phyloP scores from a whole-genome alignment of 2,797 vertebrate species.

The Chaenodraco wilsoni region DNA sequence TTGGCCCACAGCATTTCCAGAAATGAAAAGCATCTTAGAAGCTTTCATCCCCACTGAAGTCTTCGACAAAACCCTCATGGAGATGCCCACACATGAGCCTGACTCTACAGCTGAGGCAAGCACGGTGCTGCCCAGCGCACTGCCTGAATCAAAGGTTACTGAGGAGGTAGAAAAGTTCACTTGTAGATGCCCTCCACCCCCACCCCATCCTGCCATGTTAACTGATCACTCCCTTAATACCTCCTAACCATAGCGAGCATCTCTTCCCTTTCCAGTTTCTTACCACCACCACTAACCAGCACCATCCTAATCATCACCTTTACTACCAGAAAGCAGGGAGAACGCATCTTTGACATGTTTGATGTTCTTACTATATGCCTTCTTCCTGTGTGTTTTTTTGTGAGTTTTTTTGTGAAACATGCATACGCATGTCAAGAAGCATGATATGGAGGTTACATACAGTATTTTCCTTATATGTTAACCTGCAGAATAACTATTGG shows the following conservation, averaged over 20 bases:
- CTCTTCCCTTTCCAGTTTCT: constrained; percentile 35
- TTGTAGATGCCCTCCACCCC: constrained; percentile 39
- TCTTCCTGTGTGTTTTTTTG: constrained; percentile 15
- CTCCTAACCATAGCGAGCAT: constrained; percentile 72
- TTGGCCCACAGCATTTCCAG: constrained; percentile 48
- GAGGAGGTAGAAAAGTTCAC: constrained; percentile 74
- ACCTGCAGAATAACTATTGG: constrained; percentile 1
- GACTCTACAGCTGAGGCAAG: constrained; percentile 64
- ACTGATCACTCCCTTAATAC: constrained; percentile 63
- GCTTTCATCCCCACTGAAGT: constrained; percentile 36
- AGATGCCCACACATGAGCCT: constrained; percentile 74
- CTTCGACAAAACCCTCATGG: constrained; percentile 49
- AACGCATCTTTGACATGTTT: constrained; percentile 13
- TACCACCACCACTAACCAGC: constrained; percentile 70
- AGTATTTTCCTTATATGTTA: neutral
- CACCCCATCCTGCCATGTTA: constrained; percentile 41
- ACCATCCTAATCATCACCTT: constrained; percentile 49
- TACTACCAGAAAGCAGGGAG: constrained; percentile 23
- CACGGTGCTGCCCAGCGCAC: constrained; percentile 41
- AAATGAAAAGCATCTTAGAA: constrained; percentile 28
- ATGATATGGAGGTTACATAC: constrained; percentile 22
- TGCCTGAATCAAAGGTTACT: constrained; percentile 67
- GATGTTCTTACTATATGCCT: constrained; percentile 7
- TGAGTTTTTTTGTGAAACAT: neutral
- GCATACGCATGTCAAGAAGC: constrained; percentile 8